Evolutionary conservation across 2,888 invertebrate genomes (phyloP).

Genomic region (Heliconius ethilla): DNA sequence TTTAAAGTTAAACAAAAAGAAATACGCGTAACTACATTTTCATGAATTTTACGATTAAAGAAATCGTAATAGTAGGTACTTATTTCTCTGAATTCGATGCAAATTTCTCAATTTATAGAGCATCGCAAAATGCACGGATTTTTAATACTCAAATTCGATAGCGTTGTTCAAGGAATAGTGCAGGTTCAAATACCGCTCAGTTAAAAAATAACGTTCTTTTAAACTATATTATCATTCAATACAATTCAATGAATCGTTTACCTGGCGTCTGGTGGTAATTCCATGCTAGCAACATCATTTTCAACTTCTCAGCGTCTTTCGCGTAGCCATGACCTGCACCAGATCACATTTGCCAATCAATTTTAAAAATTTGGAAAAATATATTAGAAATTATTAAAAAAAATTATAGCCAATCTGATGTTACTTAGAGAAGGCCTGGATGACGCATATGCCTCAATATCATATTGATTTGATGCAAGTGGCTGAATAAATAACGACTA

Average conservation of each 20-base stretch:
- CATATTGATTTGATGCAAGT: conserved; percentile 80
- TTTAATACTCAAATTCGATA: no score
- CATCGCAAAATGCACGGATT: no score
- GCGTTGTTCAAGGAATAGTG: background rate
- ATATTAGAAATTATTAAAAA: conserved; percentile 26
- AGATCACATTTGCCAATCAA: conserved; percentile 79
- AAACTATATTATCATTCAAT: background rate
- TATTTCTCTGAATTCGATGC: no score
- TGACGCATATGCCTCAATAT: conserved; percentile 54
- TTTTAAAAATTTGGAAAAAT: conserved; percentile 59
- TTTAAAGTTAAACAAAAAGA: background rate
- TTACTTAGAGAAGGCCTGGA: conserved; percentile 26
- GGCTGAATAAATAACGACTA: conserved; percentile 52
- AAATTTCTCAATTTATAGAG: no score
- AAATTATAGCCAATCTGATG: conserved; percentile 59
- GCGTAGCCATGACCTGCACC: conserved; percentile 83
- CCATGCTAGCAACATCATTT: conserved; percentile 94
- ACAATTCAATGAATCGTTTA: conserved; percentile 56
- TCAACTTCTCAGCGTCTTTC: conserved; percentile 94
- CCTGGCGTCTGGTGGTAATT: conserved; percentile 91
- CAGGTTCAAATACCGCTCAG: background rate
- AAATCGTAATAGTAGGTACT: background rate
- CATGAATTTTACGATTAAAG: background rate
- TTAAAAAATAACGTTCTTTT: background rate
- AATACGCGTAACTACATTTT: background rate